These are phyloP conservation scores for Pristionchus arcanus DNA, from an alignment of 2,888 invertebrate genomes.

Conservation along the genomic window DNA sequence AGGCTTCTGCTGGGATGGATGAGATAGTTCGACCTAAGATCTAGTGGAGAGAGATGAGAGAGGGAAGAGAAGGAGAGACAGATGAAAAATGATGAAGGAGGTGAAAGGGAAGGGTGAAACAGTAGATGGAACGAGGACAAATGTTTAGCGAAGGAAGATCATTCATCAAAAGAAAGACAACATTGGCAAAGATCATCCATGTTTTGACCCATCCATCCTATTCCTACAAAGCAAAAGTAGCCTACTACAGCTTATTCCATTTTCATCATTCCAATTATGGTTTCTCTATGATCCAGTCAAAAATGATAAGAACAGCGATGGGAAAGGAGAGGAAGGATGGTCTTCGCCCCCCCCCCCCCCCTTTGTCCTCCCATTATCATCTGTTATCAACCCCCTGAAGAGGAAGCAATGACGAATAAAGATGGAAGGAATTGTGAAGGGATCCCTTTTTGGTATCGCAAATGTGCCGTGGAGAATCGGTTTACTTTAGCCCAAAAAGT, in stretches of 20 bases:
- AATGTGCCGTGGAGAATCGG: not conserved
- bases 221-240: too few species aligned
- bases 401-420: not conserved
- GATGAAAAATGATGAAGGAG: slow-evolving; percentile 22
- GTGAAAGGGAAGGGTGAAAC: not conserved
- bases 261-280: too few species aligned
- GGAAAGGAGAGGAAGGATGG: too few species aligned
- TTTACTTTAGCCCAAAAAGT: not conserved
- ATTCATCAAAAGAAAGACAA: not conserved
- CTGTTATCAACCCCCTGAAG: not conserved
- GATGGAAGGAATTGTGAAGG: not conserved
- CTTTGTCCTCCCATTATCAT: not conserved
- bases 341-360: not conserved
- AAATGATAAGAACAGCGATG: too few species aligned
- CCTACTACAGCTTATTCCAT: too few species aligned
- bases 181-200: too few species aligned
- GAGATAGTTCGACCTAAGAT: too few species aligned
- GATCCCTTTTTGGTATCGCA: not conserved
- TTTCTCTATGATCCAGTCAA: too few species aligned
- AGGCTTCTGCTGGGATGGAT: not conserved
- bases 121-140: slow-evolving; percentile 21
- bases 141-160: not conserved
- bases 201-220: too few species aligned
- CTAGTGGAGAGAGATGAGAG: not conserved
- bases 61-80: slow-evolving; percentile 1